A percentile compares a stretch with the other conserved stretches of the same genome.
Conservation (phyloP, 2,888 invertebrate genomes). For the Alloplasta piceator region DNA sequence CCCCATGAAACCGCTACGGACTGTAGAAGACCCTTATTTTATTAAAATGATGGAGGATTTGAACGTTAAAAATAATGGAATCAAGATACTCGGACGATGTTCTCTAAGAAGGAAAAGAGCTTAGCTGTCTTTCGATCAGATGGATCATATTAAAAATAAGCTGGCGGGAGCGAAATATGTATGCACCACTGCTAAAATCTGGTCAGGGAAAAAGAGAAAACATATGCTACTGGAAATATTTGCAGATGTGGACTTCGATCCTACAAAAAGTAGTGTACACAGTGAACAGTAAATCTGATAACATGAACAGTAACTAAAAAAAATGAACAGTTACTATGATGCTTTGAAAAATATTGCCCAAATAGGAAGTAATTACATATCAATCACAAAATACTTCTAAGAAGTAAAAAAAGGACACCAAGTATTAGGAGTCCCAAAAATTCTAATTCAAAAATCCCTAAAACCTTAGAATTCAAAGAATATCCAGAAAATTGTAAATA, state of each 20-base stretch:
- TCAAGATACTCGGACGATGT: neutral
- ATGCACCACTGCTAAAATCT: neutral
- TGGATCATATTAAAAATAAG: neutral
- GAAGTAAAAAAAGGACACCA: too few relatives aligned
- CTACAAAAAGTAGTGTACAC: neutral
- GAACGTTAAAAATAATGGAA: neutral
- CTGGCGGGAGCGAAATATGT: neutral
- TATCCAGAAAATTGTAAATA: too few relatives aligned
- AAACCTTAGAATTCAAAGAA: too few relatives aligned
- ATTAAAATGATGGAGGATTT: constrained; percentile 3
- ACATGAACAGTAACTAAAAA: neutral
- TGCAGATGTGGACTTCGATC: neutral
- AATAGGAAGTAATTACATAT: too few relatives aligned
- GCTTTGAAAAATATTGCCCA: constrained; percentile 1
- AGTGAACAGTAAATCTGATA: constrained; percentile 19
- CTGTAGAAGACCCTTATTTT: neutral
- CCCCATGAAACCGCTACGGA: neutral
- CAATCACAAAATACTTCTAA: too few relatives aligned
- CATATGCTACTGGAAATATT: constrained; percentile 1
- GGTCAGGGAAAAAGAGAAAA: neutral
- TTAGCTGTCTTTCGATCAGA: neutral
- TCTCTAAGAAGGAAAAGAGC: neutral
- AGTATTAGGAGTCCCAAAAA: too few relatives aligned
- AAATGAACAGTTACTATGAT: neutral
- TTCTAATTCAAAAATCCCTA: too few relatives aligned